Evolutionary conservation across 2,888 invertebrate species (phyloP).

Genomic region (Tinea trinotella): DNA sequence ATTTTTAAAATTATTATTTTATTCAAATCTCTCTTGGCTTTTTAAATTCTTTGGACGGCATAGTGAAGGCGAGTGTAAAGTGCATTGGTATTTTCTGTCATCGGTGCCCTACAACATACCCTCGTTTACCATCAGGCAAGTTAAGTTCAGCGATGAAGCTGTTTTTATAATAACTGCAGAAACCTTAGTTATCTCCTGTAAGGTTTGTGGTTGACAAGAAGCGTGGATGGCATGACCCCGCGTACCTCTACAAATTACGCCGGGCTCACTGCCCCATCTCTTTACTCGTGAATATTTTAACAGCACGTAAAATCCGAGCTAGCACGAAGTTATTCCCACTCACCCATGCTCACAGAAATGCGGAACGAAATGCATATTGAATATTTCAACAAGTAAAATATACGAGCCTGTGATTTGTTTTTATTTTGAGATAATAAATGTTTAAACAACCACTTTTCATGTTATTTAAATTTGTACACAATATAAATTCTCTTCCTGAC

Average conservation of each 20-base stretch:
- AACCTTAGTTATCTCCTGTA: background rate
- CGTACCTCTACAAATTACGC: slow-evolving; percentile 6
- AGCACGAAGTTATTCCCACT: background rate
- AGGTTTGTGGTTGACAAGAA: background rate
- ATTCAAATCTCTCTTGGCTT: no score
- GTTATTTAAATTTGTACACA: no score
- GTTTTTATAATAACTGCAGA: no score
- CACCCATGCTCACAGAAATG: slow-evolving; percentile 8
- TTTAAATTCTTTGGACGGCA: no score
- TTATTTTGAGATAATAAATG: background rate
- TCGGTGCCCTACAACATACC: no score
- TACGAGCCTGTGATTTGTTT: background rate
- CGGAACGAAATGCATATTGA: background rate
- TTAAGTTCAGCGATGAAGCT: no score
- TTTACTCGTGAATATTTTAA: slow-evolving; percentile 9
- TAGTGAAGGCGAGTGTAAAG: no score
- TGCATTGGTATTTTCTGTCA: no score
- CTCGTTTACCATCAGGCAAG: no score
- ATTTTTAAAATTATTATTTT: no score
- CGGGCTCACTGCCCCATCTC: slow-evolving; percentile 8
- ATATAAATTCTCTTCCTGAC: no score
- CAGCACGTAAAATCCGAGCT: slow-evolving; percentile 1
- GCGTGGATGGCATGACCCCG: background rate
- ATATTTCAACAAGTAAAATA: slow-evolving; percentile 5
- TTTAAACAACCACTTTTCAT: background rate